Percentiles rank a stretch among this genome's conserved stretches.
Evolutionary conservation across 2,888 invertebrate species (phyloP).

Genomic region (Oscheius sp.): DNA sequence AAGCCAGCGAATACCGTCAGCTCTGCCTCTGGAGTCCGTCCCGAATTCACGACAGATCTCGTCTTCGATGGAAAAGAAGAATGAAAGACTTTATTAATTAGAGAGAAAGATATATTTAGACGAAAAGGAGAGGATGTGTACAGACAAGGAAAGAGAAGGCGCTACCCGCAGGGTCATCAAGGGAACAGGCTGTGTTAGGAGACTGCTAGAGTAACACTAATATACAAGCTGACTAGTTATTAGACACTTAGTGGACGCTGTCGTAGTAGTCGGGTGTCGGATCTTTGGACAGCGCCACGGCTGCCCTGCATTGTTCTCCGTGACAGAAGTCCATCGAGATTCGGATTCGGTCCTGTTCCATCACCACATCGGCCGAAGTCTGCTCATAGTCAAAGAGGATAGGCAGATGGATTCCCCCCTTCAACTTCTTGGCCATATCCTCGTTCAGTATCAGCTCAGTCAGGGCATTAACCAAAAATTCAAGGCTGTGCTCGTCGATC

Average conservation of each 20-base stretch:
- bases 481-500: conserved; percentile 70
- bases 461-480: conserved; percentile 71
- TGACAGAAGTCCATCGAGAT: conserved; percentile 70
- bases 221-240: conserved; percentile 25
- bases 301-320: conserved; percentile 64
- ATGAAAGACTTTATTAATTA: conserved; percentile 27
- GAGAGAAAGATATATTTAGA: conserved; percentile 21
- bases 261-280: conserved; percentile 70
- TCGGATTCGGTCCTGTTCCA: conserved; percentile 65
- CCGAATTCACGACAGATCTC: conserved; percentile 14
- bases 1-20: conserved; percentile 15
- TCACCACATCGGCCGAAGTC: conserved; percentile 58
- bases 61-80: conserved; percentile 16
- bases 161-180: conserved; percentile 24
- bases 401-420: conserved; percentile 69
- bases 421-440: conserved; percentile 71
- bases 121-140: background rate
- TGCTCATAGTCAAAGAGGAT: conserved; percentile 72
- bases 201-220: conserved; percentile 23
- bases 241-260: conserved; percentile 54
- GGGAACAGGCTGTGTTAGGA: background rate
- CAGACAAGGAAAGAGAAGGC: conserved; percentile 23
- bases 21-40: conserved; percentile 15
- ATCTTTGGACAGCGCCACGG: conserved; percentile 62
- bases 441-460: conserved; percentile 71